Evolutionary conservation across 2,888 invertebrate species (phyloP), one percentile per base, ranked within the genome.

Genomic region (Heliconius hortense): DNA sequence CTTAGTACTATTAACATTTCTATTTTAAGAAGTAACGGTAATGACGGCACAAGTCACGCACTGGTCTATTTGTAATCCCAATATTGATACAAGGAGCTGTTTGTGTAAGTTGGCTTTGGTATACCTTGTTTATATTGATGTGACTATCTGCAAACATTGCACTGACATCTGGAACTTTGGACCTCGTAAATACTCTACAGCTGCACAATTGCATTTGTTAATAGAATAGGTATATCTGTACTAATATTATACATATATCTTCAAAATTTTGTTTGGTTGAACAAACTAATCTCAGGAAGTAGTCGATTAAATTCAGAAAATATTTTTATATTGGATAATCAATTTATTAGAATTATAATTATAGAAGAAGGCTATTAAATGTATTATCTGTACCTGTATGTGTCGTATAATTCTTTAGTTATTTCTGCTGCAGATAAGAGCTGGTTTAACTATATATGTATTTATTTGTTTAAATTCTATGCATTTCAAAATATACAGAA

Each of bases 1-100:
- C 31, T 24, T 31, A 56, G 31, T 15, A 26, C 7, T 24, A 39
- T 60, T 35, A 39, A 35, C 59, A 26, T 60, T 60, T 60, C 71
- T 71, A 71, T 60, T 60, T 39, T n/a, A 13, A 60, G 31, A 13
- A 62, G 31, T 26, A 24, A 24, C 39, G 24, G 35, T 53, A 67
- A 62, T 76, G 64, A 67, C 43, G 63, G 28, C 59, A 43, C 63
- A 69, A 73, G 73, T 76, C 67, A 71, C 60, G 59, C 71, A 71
- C 53, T 66, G 69, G 72, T 68, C 66, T 76, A 67, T 77, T 75
- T 77, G 76, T 73, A 74, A 67, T 62, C 48, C 66, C 68, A 80
- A 80, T 79, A 80, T 80, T 80, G 79, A 78, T 73, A 62, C 71
- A 79, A 74, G 70, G 43, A 74, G 64, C 68, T 78, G 78, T 78